A percentile compares a stretch with the other conserved stretches of the same genome.
phyloP scores from a whole-genome alignment of 1,140 invertebrate genomes.

The Schlechtendalia chinensis region DNA sequence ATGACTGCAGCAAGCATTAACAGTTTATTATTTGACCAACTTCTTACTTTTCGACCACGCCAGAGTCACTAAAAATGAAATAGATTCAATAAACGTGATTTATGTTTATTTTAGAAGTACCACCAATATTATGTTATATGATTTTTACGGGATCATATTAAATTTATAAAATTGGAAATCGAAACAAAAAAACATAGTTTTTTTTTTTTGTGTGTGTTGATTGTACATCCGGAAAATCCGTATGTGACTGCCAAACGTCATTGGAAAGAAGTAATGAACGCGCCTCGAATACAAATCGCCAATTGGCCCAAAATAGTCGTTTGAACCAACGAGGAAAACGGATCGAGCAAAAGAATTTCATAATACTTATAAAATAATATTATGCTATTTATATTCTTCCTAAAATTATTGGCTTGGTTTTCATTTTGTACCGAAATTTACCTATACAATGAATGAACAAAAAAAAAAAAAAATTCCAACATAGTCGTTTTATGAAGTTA shows the following conservation, averaged over 20 bases:
- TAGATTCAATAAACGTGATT: constrained; percentile 55
- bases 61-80: constrained; percentile 96
- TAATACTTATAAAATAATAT: constrained; percentile 14
- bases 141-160: not conserved
- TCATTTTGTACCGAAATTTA: constrained; percentile 36
- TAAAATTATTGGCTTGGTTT: constrained; percentile 21
- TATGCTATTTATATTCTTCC: constrained; percentile 21
- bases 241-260: constrained; percentile 78
- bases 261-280: constrained; percentile 94
- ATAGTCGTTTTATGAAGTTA: not conserved
- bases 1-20: too few species aligned
- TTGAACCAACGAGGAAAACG: constrained; percentile 59
- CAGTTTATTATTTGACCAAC: too few species aligned
- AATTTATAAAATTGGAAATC: not conserved
- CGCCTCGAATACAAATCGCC: constrained; percentile 93
- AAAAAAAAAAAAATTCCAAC: not conserved
- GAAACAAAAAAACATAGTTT: too few species aligned
- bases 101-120: too few species aligned
- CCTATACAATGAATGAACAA: not conserved
- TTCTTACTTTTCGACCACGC: constrained; percentile 98
- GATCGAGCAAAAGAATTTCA: not conserved
- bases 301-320: constrained; percentile 97
- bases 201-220: constrained; percentile 63
- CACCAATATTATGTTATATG: too few species aligned
- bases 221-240: constrained; percentile 75